Conservation (phyloP, 2,888 invertebrate genomes). For the Lasioglossum oenotherae region DNA sequence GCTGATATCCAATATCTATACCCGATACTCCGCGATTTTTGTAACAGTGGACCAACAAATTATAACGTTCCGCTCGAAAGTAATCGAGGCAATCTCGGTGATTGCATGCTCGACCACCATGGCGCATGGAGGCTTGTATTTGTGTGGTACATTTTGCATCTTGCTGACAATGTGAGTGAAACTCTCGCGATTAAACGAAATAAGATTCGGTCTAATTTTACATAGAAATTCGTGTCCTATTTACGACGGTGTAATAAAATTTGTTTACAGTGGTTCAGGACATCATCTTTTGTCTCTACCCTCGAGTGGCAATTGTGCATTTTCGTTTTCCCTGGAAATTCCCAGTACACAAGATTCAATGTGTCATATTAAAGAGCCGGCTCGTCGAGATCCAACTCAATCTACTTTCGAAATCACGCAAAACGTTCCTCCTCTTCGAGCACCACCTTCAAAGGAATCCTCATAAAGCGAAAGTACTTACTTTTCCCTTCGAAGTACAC, state of each 20-base stretch:
- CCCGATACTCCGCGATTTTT: neutral
- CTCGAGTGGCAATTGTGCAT: neutral
- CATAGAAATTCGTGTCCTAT: neutral
- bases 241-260: neutral
- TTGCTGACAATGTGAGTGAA: too few species aligned
- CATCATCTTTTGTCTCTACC: neutral
- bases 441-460: neutral
- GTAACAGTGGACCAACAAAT: neutral
- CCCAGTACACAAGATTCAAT: neutral
- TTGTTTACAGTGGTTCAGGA: too few species aligned
- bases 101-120: neutral
- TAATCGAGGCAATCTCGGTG: neutral
- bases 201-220: neutral
- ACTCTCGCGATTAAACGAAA: neutral
- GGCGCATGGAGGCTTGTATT: neutral
- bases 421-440: neutral
- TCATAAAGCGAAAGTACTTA: neutral
- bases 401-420: conserved; percentile 9
- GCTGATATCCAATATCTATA: neutral
- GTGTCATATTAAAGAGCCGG: neutral
- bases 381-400: conserved; percentile 2
- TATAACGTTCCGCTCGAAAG: neutral
- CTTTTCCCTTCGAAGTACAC: conserved; percentile 4
- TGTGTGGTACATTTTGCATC: neutral
- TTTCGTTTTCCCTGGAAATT: neutral